These are phyloP conservation scores for Dromiciops gliroides DNA, from an alignment of 2,113 vertebrate genomes.

Conservation along the genomic window DNA sequence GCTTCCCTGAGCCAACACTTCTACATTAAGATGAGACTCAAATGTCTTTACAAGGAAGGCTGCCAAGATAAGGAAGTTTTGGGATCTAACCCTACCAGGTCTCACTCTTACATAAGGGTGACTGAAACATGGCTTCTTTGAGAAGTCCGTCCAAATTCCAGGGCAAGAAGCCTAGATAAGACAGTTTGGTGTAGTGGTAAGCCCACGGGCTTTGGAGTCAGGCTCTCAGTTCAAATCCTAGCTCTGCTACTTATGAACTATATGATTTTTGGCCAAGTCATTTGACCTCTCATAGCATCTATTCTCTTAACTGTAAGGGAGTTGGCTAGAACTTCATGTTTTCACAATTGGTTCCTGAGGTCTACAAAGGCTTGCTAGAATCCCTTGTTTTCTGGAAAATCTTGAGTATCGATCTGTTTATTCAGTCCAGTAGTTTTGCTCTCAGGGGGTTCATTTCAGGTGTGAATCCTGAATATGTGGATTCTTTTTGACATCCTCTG, in stretches of 20 bases:
- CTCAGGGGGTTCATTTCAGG: background rate
- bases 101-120: background rate
- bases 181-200: background rate
- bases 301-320: background rate
- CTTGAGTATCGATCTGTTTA: background rate
- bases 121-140: background rate
- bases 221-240: background rate
- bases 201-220: background rate
- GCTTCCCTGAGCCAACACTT: background rate
- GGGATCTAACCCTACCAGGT: background rate
- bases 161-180: conserved; percentile 1
- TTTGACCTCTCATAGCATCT: background rate
- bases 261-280: background rate
- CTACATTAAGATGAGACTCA: background rate
- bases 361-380: background rate
- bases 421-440: background rate
- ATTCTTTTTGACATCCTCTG: conserved; percentile 3
- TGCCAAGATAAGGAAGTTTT: background rate
- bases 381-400: background rate
- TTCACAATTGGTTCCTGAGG: background rate
- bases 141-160: background rate
- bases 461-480: background rate
- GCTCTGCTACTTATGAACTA: background rate
- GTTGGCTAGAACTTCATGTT: background rate
- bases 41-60: background rate